Evolutionary conservation across 2,113 vertebrate species (phyloP).

Genomic region (Hiodon tergisus): DNA sequence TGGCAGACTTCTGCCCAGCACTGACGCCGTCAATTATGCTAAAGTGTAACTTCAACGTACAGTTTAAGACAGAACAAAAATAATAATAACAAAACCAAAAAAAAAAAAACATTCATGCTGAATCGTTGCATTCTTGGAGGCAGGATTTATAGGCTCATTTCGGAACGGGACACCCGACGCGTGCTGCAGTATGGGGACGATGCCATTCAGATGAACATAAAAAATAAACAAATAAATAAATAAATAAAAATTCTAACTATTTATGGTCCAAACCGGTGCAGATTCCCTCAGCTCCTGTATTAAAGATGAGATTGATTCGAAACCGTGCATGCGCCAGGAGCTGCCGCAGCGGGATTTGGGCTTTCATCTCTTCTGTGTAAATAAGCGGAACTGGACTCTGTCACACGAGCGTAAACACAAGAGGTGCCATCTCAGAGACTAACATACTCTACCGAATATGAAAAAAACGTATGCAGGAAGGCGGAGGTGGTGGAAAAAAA

Average conservation of each 20-base stretch:
- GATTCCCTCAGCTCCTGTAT: conserved; percentile 31
- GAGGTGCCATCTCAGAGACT: neutral
- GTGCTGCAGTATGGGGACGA: neutral
- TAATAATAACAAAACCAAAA: neutral
- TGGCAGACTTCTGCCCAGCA: no score
- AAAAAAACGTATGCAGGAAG: no score
- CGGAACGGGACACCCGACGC: neutral
- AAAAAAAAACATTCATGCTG: neutral
- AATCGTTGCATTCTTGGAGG: conserved; percentile 1
- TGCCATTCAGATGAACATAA: conserved; percentile 30
- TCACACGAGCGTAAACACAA: neutral
- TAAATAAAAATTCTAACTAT: conserved; percentile 13
- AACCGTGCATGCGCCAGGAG: neutral
- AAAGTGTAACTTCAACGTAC: neutral
- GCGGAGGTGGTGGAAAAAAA: no score
- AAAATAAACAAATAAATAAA: conserved; percentile 29
- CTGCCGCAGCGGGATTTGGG: neutral
- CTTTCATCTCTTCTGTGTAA: conserved; percentile 15
- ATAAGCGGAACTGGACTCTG: neutral
- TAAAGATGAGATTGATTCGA: conserved; percentile 38
- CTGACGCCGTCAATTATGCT: no score
- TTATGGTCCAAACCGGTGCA: conserved; percentile 17
- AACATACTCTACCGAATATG: no score
- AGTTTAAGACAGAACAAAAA: neutral
- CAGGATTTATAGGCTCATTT: neutral